These are phyloP conservation scores for Teleogryllus oceanicus DNA, from an alignment of 2,888 invertebrate species.

Conservation along the genomic window DNA sequence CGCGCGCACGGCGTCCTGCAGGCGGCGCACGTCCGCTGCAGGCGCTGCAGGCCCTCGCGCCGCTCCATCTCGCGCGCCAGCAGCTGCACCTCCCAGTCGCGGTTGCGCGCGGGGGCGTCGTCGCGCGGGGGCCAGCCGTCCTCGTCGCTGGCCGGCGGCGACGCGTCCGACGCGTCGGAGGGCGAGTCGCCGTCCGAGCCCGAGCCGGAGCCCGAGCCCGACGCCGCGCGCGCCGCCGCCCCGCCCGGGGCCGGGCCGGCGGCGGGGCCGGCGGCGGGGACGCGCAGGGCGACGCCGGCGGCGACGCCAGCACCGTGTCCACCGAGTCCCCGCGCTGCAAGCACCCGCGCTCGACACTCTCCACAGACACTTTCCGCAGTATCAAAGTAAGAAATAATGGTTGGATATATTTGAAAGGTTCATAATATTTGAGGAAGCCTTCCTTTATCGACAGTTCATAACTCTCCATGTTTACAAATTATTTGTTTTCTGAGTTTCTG, in stretches of 20 bases:
- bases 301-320: slow-evolving; percentile 63
- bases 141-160: background rate
- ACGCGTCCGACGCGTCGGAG: background rate
- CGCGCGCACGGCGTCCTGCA: slow-evolving; percentile 41
- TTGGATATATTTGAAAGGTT: slow-evolving; percentile 38
- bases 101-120: background rate
- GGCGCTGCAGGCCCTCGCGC: background rate
- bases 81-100: background rate
- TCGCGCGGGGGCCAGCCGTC: background rate
- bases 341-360: background rate
- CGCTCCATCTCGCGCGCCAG: background rate
- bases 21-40: slow-evolving; percentile 37
- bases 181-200: background rate
- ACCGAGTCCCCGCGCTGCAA: slow-evolving; percentile 62
- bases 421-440: too few species aligned
- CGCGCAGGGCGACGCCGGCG: slow-evolving; percentile 40
- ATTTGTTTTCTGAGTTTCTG: too few species aligned
- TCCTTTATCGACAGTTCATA: too few species aligned
- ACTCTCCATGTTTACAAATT: too few species aligned
- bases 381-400: background rate
- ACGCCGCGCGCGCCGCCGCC: background rate
- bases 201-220: background rate
- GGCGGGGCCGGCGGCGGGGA: background rate
- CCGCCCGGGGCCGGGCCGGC: background rate
- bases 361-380: background rate